phyloP scores from a whole-genome alignment of 2,888 invertebrate species.

The Orthosia cruda region DNA sequence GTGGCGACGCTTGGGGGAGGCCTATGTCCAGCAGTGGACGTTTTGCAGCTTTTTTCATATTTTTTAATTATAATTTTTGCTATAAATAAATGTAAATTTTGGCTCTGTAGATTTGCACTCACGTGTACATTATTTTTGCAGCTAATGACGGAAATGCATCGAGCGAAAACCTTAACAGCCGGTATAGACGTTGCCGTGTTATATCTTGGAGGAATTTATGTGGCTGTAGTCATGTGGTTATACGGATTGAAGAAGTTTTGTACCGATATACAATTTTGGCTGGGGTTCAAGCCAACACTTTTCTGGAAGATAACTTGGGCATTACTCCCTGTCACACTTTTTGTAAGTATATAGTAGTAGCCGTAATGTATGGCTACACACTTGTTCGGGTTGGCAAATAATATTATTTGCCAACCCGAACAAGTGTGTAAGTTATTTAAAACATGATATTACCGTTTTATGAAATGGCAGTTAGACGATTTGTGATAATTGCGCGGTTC shows the following conservation, averaged over 20 bases:
- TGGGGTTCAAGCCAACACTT: constrained; percentile 84
- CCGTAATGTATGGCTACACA: not conserved
- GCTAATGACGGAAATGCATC: constrained; percentile 57
- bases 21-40: too few relatives aligned
- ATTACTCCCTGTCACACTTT: constrained; percentile 76
- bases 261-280: constrained; percentile 85
- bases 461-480: too few relatives aligned
- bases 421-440: too few relatives aligned
- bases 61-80: too few relatives aligned
- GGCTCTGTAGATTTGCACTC: too few relatives aligned
- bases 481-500: too few relatives aligned
- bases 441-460: too few relatives aligned
- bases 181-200: constrained; percentile 74
- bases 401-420: too few relatives aligned
- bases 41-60: too few relatives aligned
- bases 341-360: constrained; percentile 73
- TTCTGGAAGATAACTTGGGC: constrained; percentile 83
- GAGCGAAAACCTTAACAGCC: constrained; percentile 60
- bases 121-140: constrained; percentile 59
- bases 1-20: too few relatives aligned
- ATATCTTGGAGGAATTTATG: constrained; percentile 80
- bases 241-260: constrained; percentile 83
- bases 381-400: not conserved
- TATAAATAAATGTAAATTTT: too few relatives aligned
- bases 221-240: constrained; percentile 83